Evolutionary conservation across 2,797 vertebrate genomes (phyloP).

Genomic region (Echiichthys vipera): DNA sequence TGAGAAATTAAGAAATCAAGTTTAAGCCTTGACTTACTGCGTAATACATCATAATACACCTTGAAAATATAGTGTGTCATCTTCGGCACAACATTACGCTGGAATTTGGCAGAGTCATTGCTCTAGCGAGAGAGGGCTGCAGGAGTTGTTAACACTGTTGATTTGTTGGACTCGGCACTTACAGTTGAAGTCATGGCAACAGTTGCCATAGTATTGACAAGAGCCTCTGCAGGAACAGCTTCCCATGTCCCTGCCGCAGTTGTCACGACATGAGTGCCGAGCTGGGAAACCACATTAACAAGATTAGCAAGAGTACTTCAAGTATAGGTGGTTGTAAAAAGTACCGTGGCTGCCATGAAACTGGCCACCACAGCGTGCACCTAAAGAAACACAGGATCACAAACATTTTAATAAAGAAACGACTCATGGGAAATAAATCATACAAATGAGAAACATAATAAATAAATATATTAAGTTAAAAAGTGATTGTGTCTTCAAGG

Average conservation of each 20-base stretch:
- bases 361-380: conserved; percentile 4
- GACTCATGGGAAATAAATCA: not conserved
- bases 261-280: conserved; percentile 32
- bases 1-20: too few relatives aligned
- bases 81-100: not conserved
- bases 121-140: not conserved
- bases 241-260: conserved; percentile 9
- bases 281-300: conserved; percentile 11
- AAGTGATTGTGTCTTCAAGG: not conserved
- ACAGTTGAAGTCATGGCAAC: conserved; percentile 66
- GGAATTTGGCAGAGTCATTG: not conserved
- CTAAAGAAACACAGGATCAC: not conserved
- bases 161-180: conserved; percentile 38
- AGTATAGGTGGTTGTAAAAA: conserved; percentile 49
- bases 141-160: not conserved
- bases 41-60: not conserved
- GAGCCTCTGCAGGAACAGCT: conserved; percentile 63
- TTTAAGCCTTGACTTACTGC: not conserved
- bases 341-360: not conserved
- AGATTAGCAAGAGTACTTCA: not conserved
- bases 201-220: conserved; percentile 65
- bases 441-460: not conserved
- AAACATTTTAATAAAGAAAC: not conserved
- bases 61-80: not conserved
- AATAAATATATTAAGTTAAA: not conserved